Conservation (phyloP, 2,797 vertebrate species). For the Catharus ustulatus region DNA sequence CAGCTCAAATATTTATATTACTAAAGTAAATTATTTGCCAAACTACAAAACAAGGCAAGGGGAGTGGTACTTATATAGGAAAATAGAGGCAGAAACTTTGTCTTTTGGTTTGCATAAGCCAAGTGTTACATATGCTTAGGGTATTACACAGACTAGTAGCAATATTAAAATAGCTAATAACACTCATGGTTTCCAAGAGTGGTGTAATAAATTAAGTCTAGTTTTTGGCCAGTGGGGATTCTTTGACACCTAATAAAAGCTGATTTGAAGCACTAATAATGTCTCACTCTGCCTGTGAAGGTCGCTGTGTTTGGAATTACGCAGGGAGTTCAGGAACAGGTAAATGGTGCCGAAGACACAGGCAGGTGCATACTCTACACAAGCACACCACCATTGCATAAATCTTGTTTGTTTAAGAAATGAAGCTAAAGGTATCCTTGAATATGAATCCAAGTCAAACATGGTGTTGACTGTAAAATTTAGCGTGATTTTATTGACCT, state of each 20-base stretch:
- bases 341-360: neutral
- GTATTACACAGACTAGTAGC: neutral
- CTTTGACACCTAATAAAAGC: neutral
- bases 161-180: neutral
- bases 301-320: neutral
- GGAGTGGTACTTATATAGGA: neutral
- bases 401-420: conserved; percentile 2
- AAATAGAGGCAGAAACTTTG: neutral
- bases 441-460: neutral
- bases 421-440: neutral
- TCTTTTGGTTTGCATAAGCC: neutral
- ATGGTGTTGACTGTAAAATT: neutral
- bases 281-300: neutral
- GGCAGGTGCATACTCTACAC: neutral
- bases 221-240: neutral
- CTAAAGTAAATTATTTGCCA: conserved; percentile 30
- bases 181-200: neutral
- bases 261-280: neutral
- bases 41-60: neutral
- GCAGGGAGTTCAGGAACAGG: neutral
- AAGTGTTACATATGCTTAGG: neutral
- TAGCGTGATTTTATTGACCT: neutral
- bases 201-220: neutral
- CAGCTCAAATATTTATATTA: conserved; percentile 30
- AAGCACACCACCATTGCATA: neutral